Conservation (phyloP, 2,888 invertebrate species). For the Spodoptera exigua region DNA sequence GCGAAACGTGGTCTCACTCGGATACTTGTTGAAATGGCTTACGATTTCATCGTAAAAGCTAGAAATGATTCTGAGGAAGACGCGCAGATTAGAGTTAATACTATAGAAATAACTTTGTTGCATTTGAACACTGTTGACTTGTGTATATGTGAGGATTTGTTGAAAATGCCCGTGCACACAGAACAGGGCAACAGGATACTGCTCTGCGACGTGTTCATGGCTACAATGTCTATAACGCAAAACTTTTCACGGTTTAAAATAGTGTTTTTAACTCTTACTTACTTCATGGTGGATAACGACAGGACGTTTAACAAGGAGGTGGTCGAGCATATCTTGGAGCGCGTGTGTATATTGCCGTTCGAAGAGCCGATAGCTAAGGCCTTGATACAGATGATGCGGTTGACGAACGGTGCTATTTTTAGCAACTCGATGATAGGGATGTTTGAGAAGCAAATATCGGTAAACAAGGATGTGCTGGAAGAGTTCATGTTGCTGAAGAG, state of each 20-base stretch:
- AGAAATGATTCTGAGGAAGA: conserved; percentile 52
- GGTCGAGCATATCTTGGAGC: conserved; percentile 71
- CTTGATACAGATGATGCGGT: conserved; percentile 68
- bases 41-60: conserved; percentile 63
- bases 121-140: conserved; percentile 71
- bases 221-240: conserved; percentile 72
- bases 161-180: conserved; percentile 48
- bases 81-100: conserved; percentile 48
- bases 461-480: conserved; percentile 55
- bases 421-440: conserved; percentile 61
- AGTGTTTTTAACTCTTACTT: conserved; percentile 73
- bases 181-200: conserved; percentile 31
- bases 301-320: conserved; percentile 64
- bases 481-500: conserved; percentile 56
- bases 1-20: conserved; percentile 66
- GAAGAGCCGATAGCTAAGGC: conserved; percentile 67
- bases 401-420: conserved; percentile 69
- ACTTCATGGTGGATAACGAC: conserved; percentile 65
- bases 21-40: conserved; percentile 73
- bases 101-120: conserved; percentile 68
- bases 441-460: conserved; percentile 69
- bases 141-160: conserved; percentile 63
- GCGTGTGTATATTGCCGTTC: conserved; percentile 75
- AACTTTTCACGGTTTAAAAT: conserved; percentile 80
- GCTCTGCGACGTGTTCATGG: conserved; percentile 74